A percentile compares a stretch with the other conserved stretches of the same genome.
Evolutionary conservation across 1,140 invertebrate species (phyloP).

Genomic region (Tetramorium alpestre): DNA sequence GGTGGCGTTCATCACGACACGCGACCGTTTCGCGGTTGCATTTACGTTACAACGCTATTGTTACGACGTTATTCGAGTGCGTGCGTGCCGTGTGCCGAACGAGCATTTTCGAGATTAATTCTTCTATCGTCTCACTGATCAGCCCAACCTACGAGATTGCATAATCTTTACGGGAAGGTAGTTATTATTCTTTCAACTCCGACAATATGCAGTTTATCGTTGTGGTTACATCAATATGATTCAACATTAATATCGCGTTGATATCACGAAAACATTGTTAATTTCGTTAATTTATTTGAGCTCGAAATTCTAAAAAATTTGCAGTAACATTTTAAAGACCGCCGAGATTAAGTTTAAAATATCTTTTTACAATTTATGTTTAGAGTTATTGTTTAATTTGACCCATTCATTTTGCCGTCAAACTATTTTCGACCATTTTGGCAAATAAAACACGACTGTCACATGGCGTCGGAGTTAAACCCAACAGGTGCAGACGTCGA

Average conservation of each 20-base stretch:
- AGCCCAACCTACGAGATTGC: constrained; percentile 43
- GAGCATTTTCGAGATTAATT: constrained; percentile 83
- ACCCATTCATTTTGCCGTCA: neutral
- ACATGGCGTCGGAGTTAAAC: constrained; percentile 56
- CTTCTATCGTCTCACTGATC: constrained; percentile 77
- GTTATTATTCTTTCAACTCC: constrained; percentile 11
- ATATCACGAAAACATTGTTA: neutral
- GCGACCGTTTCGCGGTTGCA: constrained; percentile 80
- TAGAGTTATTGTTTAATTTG: neutral
- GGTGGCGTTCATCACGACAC: constrained; percentile 79
- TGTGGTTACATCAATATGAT: neutral
- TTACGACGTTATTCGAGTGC: constrained; percentile 73
- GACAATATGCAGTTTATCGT: neutral
- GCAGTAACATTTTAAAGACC: neutral
- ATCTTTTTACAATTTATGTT: neutral
- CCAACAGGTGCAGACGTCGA: constrained; percentile 54
- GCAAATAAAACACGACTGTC: constrained; percentile 55
- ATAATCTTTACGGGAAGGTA: constrained; percentile 41
- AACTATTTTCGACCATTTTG: neutral
- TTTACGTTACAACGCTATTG: constrained; percentile 73
- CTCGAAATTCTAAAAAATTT: neutral
- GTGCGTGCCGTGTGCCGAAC: constrained; percentile 76
- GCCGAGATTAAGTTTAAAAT: neutral
- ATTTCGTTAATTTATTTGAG: neutral
- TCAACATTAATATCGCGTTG: too few relatives aligned